phyloP scores from a whole-genome alignment of 2,888 invertebrate species.

The Lithophane socia region DNA sequence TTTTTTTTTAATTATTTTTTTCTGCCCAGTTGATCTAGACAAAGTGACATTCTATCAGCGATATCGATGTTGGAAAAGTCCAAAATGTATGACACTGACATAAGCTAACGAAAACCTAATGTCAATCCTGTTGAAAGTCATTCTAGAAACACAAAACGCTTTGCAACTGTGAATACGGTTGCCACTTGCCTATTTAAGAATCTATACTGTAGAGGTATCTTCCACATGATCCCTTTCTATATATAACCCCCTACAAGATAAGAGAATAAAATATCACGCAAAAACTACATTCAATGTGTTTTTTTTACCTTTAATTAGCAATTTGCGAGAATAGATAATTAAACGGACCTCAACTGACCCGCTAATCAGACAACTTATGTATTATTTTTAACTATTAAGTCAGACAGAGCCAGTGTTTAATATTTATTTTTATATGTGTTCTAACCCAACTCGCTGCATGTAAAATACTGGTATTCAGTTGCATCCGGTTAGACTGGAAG shows the following conservation, averaged over 20 bases:
- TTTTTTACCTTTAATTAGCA: conserved; percentile 51
- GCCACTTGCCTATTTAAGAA: not conserved
- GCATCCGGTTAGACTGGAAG: too few species aligned
- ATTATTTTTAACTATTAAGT: conserved; percentile 37
- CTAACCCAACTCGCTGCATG: not conserved
- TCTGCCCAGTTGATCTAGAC: too few species aligned
- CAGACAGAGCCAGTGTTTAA: not conserved
- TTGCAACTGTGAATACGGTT: not conserved
- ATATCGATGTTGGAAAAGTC: too few species aligned
- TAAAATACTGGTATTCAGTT: too few species aligned
- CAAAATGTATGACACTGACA: too few species aligned
- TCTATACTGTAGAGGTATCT: not conserved
- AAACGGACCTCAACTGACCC: conserved; percentile 33
- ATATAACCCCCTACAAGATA: not conserved
- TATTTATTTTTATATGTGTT: not conserved
- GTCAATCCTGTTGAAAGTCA: too few species aligned
- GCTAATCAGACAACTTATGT: conserved; percentile 20
- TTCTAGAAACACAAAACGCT: too few species aligned
- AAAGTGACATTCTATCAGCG: too few species aligned
- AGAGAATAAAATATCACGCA: conserved; percentile 13
- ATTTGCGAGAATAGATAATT: conserved; percentile 31
- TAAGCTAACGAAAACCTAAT: too few species aligned
- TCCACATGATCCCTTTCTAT: not conserved
- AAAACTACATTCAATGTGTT: conserved; percentile 30
- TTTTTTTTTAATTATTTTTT: too few species aligned